Percentiles rank a stretch among this genome's conserved stretches.
phyloP scores from a whole-genome alignment of 2,888 invertebrate species.

The Watsonalla binaria region DNA sequence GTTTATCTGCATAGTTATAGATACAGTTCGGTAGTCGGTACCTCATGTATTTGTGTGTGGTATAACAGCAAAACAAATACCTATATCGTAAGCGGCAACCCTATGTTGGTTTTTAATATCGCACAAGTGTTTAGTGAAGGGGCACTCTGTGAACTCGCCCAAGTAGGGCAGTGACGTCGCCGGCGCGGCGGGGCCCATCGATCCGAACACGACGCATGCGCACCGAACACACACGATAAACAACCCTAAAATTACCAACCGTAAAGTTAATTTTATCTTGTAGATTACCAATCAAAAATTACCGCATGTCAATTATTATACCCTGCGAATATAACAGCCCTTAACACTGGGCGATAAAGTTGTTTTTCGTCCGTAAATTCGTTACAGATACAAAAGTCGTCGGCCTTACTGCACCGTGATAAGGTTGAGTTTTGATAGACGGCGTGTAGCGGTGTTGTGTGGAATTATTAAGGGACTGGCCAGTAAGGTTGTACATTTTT shows the following conservation, averaged over 20 bases:
- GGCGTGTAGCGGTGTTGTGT: too few species aligned
- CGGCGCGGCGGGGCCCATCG: conserved; percentile 59
- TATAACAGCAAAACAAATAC: too few species aligned
- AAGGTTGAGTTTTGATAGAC: conserved; percentile 8
- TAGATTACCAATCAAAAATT: conserved; percentile 10
- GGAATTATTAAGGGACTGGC: too few species aligned
- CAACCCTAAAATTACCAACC: conserved; percentile 15
- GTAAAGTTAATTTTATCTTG: conserved; percentile 17
- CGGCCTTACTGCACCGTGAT: conserved; percentile 10
- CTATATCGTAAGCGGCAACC: background rate
- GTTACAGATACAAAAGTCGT: conserved; percentile 5
- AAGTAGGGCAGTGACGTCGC: conserved; percentile 66
- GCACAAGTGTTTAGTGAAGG: conserved; percentile 11
- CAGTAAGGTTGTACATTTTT: too few species aligned
- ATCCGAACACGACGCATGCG: conserved; percentile 63
- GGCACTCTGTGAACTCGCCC: conserved; percentile 27
- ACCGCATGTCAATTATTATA: conserved; percentile 28
- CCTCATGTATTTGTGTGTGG: too few species aligned
- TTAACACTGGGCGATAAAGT: conserved; percentile 6
- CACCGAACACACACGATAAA: conserved; percentile 12
- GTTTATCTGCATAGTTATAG: too few species aligned
- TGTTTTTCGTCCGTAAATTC: conserved; percentile 12
- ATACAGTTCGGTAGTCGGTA: too few species aligned
- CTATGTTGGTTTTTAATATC: background rate
- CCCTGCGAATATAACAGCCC: background rate